Evolutionary conservation across 2,797 vertebrate genomes (phyloP).

Genomic region (Ficedula albicollis): DNA sequence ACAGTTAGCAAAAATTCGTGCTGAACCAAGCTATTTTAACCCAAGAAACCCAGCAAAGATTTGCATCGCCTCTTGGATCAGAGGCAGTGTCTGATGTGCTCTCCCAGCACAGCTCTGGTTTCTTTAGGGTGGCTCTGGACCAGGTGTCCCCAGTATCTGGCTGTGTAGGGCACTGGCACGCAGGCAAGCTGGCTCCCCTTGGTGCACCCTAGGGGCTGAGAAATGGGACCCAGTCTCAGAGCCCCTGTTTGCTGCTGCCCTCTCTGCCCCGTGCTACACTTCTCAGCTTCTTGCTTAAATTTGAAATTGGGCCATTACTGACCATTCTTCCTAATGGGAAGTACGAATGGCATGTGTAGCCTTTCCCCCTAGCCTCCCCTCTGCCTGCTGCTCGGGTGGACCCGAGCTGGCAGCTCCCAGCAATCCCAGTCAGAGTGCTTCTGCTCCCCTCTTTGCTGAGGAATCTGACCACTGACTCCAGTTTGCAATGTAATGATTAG

Average conservation of each 20-base stretch:
- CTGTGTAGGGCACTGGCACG: not conserved
- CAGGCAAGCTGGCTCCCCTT: not conserved
- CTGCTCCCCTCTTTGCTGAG: not conserved
- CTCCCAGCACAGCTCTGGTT: not conserved
- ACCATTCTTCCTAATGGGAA: not conserved
- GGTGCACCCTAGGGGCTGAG: not conserved
- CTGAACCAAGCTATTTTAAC: not conserved
- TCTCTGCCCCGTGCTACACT: not conserved
- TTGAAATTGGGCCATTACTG: not conserved
- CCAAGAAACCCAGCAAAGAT: not conserved
- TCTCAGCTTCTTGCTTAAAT: slow-evolving; percentile 34
- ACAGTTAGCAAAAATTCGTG: not conserved
- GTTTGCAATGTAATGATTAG: not conserved
- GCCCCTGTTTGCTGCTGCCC: not conserved
- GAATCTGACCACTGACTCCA: not conserved
- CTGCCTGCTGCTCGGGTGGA: not conserved
- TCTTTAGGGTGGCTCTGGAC: not conserved
- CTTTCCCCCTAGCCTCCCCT: not conserved
- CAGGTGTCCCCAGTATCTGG: fast-evolving
- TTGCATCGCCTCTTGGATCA: not conserved
- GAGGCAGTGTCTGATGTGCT: not conserved
- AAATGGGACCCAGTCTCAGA: not conserved
- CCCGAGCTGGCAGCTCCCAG: not conserved
- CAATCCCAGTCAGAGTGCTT: not conserved
- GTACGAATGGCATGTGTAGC: not conserved